These are phyloP conservation scores for Bagarius yarrelli DNA, from an alignment of 2,113 vertebrate genomes.

Conservation along the genomic window DNA sequence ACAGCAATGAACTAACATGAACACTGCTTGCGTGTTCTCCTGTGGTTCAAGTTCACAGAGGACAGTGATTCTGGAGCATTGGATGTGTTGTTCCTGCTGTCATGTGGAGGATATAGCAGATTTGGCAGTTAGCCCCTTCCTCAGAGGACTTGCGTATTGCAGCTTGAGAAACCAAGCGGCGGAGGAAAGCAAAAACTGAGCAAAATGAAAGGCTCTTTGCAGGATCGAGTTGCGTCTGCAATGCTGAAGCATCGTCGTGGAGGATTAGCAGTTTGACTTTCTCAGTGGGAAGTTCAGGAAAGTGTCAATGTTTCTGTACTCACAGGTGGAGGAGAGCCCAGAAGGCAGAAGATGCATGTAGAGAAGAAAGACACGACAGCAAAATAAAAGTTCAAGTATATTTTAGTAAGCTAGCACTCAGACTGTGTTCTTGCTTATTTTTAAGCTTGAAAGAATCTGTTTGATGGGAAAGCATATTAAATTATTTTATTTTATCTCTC, in stretches of 20 bases:
- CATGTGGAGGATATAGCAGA: slow-evolving; percentile 1
- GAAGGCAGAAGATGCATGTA: not conserved
- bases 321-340: not conserved
- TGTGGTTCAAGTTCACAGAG: slow-evolving; percentile 41
- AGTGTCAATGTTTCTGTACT: slow-evolving; percentile 9
- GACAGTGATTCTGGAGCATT: slow-evolving; percentile 12
- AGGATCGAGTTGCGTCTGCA: slow-evolving; percentile 31
- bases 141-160: slow-evolving; percentile 23
- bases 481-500: not conserved
- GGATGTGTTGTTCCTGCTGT: not conserved
- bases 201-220: slow-evolving; percentile 26
- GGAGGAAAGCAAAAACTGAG: not conserved
- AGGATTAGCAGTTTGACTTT: slow-evolving; percentile 44
- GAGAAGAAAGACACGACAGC: not conserved
- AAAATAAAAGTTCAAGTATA: not conserved
- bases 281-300: slow-evolving; percentile 40
- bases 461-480: not conserved
- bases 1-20: slow-evolving; percentile 20
- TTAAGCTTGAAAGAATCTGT: not conserved
- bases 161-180: slow-evolving; percentile 21
- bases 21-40: slow-evolving; percentile 19
- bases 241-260: slow-evolving; percentile 40
- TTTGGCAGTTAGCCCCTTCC: slow-evolving; percentile 36
- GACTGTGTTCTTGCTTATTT: not conserved
- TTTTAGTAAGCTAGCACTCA: not conserved